Base-by-base conservation (phyloP, 2,113 vertebrate species). In the Phyllostomus hastatus region DNA sequence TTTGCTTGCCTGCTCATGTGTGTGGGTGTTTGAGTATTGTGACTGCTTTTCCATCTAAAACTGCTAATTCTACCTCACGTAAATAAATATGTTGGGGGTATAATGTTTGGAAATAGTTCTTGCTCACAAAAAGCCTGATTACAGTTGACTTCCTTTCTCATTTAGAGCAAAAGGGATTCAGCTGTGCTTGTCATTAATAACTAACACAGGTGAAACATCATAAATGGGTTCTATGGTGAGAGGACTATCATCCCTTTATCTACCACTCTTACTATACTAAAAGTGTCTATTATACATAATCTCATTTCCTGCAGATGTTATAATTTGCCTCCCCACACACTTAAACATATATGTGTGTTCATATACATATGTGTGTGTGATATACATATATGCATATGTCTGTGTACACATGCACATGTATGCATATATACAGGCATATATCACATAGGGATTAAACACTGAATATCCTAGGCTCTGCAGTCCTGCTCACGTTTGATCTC, bases 21-120 rank as follows among this genome's bases (percentile, higher is more conserved):
- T 66, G 64, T 66, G 61, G 4, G 31, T 66, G 64, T 66, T 33
- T 19, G 2, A 64, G 15, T 33, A 52, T 70, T 72, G 57, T 61
- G 11, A 15, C 43, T 85, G 20, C 61, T 54, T 95, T 82, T 92
- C 31, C 61, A 67, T 48, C 41, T 61, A 95, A 96, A 95, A 73
- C 46, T 90, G 9, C 48, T 73, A 82, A 54, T 80, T 17, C 48
- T 92, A 80, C n/a, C 28, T 82, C 11, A 67, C 48, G 12, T 85
- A 90, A 84, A 92, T 73, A 93, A 82, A 91, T 94, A 75, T 17
- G 8, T 11, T 93, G 78, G 14, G 17, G 4, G 7, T 38, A 0
- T 69, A 82, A 80, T 69, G 11, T 83, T 4, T 66, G 82, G 8
- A 97, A 93, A 94, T 52, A 85, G 22, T 76, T 80, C 26, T 50